Base-by-base conservation (phyloP, 2,113 vertebrate species). In the Xiphophorus maculatus region DNA sequence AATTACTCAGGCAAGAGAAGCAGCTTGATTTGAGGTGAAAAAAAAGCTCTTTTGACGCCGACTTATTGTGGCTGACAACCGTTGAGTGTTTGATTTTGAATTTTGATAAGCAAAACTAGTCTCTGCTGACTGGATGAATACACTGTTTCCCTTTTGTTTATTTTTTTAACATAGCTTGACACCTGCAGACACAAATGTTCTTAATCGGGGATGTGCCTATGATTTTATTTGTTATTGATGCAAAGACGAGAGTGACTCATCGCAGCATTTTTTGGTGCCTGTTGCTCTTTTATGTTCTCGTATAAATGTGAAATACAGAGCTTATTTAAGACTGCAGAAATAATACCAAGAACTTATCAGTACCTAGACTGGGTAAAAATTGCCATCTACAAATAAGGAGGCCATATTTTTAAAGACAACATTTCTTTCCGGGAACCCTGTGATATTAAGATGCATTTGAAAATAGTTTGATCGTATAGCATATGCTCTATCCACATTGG, bases 401-500 rank as follows among this genome's bases (percentile, higher is more conserved):
- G 51, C 2, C 5, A 1, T 58, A 58, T 58, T n/a, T 58, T 25
- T 58, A 58, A n/a, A 58, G 44, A 17, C 14, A 15, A 44, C 42
- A 44, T 44, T 44, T 66, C 35, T 66, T 62, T 63, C 28, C 12
- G 17, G 1, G 5, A 33, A 32, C 17, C 35, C 11, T 19, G 13
- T 68, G 7, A 19, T 19, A 3, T 32, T 69, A 22, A 32, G 30
- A 65, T 32, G 2, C 30, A 48, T 70, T 74, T 81, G 54, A 74
- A 74, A 87, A 83, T 79, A 83, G 77, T 63, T 58, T 40, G 8
- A 6, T 28, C 2, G 32, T 62, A 62, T 27, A 73, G 48, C 76
- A 30, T 37, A 2, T 68, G 76, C 75, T 83, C 80, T 77, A 71
- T 77, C 62, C 67, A 69, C 63, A 62, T 73, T 80, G 75, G 73